Base-by-base conservation (phyloP, 2,797 vertebrate species). In the Diceros bicornis region DNA sequence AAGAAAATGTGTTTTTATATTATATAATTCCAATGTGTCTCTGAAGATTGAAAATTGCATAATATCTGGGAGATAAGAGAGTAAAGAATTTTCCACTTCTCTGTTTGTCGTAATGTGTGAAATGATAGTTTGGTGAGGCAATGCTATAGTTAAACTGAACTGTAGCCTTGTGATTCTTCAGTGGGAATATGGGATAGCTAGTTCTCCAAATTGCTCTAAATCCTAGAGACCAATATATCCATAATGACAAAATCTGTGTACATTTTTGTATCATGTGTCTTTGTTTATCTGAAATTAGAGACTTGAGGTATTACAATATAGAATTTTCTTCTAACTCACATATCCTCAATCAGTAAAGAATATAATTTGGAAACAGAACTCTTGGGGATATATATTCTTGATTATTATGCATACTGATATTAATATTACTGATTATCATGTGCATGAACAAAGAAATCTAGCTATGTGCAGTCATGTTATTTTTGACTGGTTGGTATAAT, bases 211-310 rank as follows among this genome's bases (percentile, higher is more conserved):
- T 91, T 78, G 52, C 44, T 81, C 21, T 68, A 91, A 90, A 66
- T 94, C 29, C 64, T 79, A 62, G 64, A 89, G 32, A 69, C 23
- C 9, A 50, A n/a, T 52, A 41, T 77, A 79, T 52, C 7, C 32
- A 75, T 71, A 71, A 88, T 18, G 71, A 64, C 29, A 86, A 55
- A 18, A 93, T 93, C 75, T 97, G 85, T 84, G 44, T 85, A 41
- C n/a, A 57, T 61, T 89, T 85, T 81, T 86, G 52, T 89, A 69
- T 82, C 59, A 32, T 69, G 41, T 84, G 34, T 72, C 93, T 92
- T 77, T 91, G 86, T 91, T 93, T 95, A 61, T 59, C 59, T 50
- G 72, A 97, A 97, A 96, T 52, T 52, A 93, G 50, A 93, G 23
- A 78, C 47, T 74, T 72, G 71, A 97, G 16, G 20, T 75, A 75